phyloP scores from a whole-genome alignment of 1,140 invertebrate species.

The Papilio machaon region DNA sequence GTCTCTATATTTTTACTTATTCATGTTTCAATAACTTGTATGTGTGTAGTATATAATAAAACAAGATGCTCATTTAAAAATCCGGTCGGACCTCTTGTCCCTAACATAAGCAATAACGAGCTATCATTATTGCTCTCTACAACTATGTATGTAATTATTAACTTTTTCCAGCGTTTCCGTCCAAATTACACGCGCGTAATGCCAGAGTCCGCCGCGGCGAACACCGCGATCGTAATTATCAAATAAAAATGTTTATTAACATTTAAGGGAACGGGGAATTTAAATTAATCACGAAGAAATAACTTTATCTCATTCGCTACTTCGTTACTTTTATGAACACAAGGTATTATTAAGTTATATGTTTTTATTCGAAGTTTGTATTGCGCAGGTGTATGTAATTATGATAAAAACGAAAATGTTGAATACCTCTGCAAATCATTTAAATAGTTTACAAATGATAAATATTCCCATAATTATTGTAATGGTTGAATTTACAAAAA shows the following conservation, averaged over 20 bases:
- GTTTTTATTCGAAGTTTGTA: not conserved
- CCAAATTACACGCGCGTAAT: conserved; percentile 54
- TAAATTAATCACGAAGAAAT: conserved; percentile 44
- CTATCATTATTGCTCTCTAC: conserved; percentile 62
- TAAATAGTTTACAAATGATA: not conserved
- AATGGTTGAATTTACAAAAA: not conserved
- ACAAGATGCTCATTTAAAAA: conserved; percentile 49
- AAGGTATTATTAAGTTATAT: not conserved
- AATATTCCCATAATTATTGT: not conserved
- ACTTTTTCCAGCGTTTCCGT: conserved; percentile 66
- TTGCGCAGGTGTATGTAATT: conserved; percentile 14
- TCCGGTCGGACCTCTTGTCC: conserved; percentile 27
- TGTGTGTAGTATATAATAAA: not conserved
- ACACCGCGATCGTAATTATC: conserved; percentile 61
- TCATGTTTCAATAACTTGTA: not conserved
- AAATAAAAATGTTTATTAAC: conserved; percentile 59
- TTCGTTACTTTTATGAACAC: conserved; percentile 38
- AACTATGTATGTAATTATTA: conserved; percentile 70
- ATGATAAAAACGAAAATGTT: conserved; percentile 6
- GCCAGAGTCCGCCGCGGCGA: conserved; percentile 39
- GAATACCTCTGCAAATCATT: conserved; percentile 2
- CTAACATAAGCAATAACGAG: conserved; percentile 59
- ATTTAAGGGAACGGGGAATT: conserved; percentile 45
- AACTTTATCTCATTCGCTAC: conserved; percentile 32
- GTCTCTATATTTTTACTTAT: too few relatives aligned